A percentile compares a stretch with the other conserved stretches of the same genome.
Conservation (phyloP, 1,140 invertebrate genomes). For the Megalopta genalis region DNA sequence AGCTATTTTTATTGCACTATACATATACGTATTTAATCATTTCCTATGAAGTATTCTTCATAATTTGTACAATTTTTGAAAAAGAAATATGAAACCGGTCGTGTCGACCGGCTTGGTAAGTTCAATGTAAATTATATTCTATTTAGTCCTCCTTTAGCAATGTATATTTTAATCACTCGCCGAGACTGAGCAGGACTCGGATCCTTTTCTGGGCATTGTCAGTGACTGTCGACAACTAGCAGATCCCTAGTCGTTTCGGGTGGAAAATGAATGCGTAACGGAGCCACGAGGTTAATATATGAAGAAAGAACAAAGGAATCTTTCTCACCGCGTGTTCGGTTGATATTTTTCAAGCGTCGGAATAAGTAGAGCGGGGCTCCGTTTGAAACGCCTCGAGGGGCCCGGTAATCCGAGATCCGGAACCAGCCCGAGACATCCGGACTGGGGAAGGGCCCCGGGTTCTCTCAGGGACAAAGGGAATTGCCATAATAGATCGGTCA, state of each 20-base stretch:
- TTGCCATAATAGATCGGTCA: conserved; percentile 37
- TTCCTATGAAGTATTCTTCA: too few species aligned
- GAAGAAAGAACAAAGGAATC: conserved; percentile 42
- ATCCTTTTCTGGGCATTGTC: too few species aligned
- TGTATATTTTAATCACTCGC: too few species aligned
- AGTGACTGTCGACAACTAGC: too few species aligned
- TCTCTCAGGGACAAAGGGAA: conserved; percentile 54
- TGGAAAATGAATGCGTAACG: conserved; percentile 36
- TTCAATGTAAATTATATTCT: too few species aligned
- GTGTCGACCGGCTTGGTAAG: too few species aligned
- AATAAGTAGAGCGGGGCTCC: conserved; percentile 59
- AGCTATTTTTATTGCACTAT: too few species aligned
- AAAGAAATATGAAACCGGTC: too few species aligned
- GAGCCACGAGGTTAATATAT: conserved; percentile 17
- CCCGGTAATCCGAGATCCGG: conserved; percentile 59
- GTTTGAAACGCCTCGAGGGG: conserved; percentile 55
- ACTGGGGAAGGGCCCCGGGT: conserved; percentile 35
- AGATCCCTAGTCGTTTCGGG: background rate
- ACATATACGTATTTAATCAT: too few species aligned
- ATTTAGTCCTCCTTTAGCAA: too few species aligned
- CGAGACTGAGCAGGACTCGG: too few species aligned
- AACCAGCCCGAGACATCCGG: conserved; percentile 61
- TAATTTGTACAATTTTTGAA: too few species aligned
- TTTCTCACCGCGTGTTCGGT: conserved; percentile 33
- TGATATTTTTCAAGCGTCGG: conserved; percentile 53